Evolutionary conservation across 2,888 invertebrate genomes (phyloP).

Genomic region (Bombylius major): DNA sequence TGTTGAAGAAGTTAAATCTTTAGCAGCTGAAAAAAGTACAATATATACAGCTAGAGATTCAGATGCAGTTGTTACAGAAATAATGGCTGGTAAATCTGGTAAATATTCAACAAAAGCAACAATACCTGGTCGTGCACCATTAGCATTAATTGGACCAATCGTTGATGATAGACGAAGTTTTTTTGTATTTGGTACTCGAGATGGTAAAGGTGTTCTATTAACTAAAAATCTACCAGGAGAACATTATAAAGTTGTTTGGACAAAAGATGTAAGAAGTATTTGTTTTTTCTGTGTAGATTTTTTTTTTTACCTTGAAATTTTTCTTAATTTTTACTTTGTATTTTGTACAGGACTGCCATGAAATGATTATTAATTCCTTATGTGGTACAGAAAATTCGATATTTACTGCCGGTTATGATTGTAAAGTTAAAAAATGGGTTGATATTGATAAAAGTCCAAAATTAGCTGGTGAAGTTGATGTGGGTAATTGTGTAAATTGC

Average conservation of each 20-base stretch:
- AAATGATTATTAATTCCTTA: conserved; percentile 32
- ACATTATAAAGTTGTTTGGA: conserved; percentile 26
- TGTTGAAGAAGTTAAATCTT: conserved; percentile 33
- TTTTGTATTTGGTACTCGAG: conserved; percentile 30
- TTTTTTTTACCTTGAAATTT: neutral
- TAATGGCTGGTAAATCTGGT: conserved; percentile 28
- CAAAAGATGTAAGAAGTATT: conserved; percentile 12
- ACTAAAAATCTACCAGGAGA: conserved; percentile 25
- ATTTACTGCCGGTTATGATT: conserved; percentile 34
- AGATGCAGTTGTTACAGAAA: conserved; percentile 31
- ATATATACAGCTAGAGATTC: conserved; percentile 34
- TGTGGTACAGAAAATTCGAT: conserved; percentile 25
- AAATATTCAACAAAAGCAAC: conserved; percentile 32
- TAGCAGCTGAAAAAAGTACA: conserved; percentile 27
- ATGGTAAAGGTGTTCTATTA: conserved; percentile 23
- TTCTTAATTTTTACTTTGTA: neutral
- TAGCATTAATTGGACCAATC: conserved; percentile 28
- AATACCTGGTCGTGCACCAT: conserved; percentile 31
- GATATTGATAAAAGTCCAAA: conserved; percentile 23
- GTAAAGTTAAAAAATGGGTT: conserved; percentile 32
- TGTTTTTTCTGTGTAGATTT: no score
- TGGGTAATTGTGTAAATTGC: conserved; percentile 29
- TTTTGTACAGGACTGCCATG: conserved; percentile 28
- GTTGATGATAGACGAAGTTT: conserved; percentile 24
- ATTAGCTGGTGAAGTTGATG: conserved; percentile 25